Conservation (phyloP, 2,113 vertebrate genomes). For the Myotis yumanensis region DNA sequence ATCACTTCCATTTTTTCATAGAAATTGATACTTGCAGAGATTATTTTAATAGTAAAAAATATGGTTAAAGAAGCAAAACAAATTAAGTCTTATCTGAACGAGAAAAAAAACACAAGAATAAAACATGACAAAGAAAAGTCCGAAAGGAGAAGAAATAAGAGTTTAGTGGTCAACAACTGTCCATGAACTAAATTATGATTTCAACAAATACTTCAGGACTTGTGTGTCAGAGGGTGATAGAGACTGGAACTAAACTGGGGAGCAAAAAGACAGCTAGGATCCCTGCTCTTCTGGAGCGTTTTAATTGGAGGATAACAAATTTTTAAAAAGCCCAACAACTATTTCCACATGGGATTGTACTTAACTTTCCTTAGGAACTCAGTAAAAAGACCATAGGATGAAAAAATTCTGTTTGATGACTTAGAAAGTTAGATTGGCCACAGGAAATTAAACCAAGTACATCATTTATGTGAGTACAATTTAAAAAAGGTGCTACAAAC, state of each 20-base stretch:
- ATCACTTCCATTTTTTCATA: neutral
- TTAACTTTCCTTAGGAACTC: neutral
- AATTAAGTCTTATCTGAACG: neutral
- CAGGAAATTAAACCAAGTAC: neutral
- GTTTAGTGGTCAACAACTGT: neutral
- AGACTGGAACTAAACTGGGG: neutral
- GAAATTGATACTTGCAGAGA: neutral
- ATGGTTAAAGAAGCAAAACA: neutral
- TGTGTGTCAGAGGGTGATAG: neutral
- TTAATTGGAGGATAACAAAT: neutral
- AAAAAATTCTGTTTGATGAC: neutral
- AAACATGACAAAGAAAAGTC: neutral
- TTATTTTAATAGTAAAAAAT: neutral
- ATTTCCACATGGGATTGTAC: neutral
- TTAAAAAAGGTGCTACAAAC: neutral
- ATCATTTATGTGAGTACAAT: neutral
- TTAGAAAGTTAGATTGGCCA: neutral
- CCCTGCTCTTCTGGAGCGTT: neutral
- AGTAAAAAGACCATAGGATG: neutral
- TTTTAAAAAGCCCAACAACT: neutral
- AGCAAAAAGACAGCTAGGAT: neutral
- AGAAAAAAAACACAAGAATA: neutral
- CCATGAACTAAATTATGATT: neutral
- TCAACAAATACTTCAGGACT: neutral
- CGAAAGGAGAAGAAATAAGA: neutral